Base-by-base conservation (phyloP, 2,797 vertebrate genomes). In the Calcarius lapponicus region DNA sequence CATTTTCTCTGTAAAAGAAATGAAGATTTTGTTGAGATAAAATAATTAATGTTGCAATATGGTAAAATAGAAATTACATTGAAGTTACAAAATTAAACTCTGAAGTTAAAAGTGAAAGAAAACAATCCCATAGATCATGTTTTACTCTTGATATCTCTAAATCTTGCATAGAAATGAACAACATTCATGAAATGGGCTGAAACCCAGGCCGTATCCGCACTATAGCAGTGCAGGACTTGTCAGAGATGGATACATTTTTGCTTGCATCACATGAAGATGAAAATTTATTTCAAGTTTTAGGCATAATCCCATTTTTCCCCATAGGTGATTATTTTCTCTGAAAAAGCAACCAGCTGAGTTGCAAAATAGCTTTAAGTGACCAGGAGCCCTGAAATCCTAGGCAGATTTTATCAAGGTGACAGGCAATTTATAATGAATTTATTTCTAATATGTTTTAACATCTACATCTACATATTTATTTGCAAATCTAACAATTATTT, bases 111-210 rank as follows among this genome's bases (percentile, higher is more conserved):
- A 90, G 43, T 87, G 53, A 86, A 94, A 76, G 5, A 82, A 92
- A 86, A 95, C 29, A 92, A 88, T 71, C 28, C 71, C 19, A 80
- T 70, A 91, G 78, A 91, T 92, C 60, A 88, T 18, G 4, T 90
- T 97, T 97, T 97, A 90, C 51, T 87, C 51, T 94, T 96, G 91
- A 54, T 95, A 90, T 93, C 81, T 87, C 51, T 94, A 96, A 88
- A 91, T 95, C 75, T 94, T 96, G 85, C 66, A 74, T 71, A 88
- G 88, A 96, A 97, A 97, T 97, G 88, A 97, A 43, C 88, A 97
- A 80, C 26, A 31, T 73, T 92, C 42, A 62, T 92, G 80, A 97
- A 94, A 93, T 62, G 94, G 72, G 56, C 67, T 97, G 96, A 94
- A 95, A 88, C 50, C 70, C 74, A 95, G 90, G 85, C 92, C 92